Percentiles rank a stretch among this genome's conserved stretches.
These are phyloP conservation scores for Cantharis rustica DNA, from an alignment of 2,888 invertebrate genomes.

Conservation along the genomic window DNA sequence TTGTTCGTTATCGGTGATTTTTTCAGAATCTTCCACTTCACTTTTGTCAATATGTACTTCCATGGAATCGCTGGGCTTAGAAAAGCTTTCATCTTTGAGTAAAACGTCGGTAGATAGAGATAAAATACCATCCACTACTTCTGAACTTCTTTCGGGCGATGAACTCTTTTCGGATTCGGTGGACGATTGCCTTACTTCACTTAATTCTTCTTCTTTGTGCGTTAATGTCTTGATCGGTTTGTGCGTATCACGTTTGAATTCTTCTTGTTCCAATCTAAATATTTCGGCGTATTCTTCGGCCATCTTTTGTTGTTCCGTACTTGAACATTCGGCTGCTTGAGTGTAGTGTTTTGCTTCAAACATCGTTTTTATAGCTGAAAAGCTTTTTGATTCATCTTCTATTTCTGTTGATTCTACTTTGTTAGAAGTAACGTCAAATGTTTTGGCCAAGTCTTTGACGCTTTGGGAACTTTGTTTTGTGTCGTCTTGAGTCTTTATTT, in stretches of 20 bases:
- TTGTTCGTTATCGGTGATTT: constrained; percentile 55
- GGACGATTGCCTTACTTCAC: constrained; percentile 40
- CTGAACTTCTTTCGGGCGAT: constrained; percentile 42
- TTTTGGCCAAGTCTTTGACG: constrained; percentile 38
- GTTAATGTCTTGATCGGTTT: constrained; percentile 32
- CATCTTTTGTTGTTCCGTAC: constrained; percentile 16
- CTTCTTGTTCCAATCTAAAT: constrained; percentile 22
- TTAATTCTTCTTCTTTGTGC: constrained; percentile 38
- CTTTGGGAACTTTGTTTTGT: constrained; percentile 13
- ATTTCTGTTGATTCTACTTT: constrained; percentile 37
- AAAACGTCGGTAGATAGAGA: constrained; percentile 32
- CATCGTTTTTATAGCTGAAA: constrained; percentile 9
- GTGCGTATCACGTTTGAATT: constrained; percentile 31
- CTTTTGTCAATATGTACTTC: constrained; percentile 61
- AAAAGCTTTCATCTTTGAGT: constrained; percentile 37
- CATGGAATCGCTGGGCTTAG: constrained; percentile 55
- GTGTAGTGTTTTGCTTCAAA: constrained; percentile 11
- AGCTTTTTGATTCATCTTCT: constrained; percentile 18
- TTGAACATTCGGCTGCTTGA: constrained; percentile 18
- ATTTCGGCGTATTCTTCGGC: constrained; percentile 24
- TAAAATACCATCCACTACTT: constrained; percentile 27
- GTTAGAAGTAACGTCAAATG: constrained; percentile 28
- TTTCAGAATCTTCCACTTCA: constrained; percentile 59
- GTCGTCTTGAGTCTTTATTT: constrained; percentile 36
- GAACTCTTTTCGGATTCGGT: constrained; percentile 49